phyloP scores from a whole-genome alignment of 2,113 vertebrate genomes.

The Lasiurus cinereus region DNA sequence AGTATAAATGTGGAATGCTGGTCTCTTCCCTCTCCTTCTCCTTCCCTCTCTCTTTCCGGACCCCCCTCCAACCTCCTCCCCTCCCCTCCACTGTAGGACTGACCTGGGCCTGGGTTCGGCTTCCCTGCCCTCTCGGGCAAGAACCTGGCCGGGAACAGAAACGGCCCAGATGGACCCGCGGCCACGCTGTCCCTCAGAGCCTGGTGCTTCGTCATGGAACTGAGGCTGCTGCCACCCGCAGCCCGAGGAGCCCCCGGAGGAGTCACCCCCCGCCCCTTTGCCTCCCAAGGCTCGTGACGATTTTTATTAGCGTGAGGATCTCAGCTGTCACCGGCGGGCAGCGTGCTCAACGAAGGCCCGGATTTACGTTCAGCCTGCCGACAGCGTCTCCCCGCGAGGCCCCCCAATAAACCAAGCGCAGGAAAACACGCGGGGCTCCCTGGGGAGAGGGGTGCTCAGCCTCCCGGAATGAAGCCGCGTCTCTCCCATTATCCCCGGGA shows the following conservation, averaged over 20 bases:
- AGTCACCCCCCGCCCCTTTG: background rate
- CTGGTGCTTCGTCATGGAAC: background rate
- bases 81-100: background rate
- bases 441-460: background rate
- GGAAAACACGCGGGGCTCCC: background rate
- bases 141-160: background rate
- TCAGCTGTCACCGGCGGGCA: background rate
- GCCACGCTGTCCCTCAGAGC: background rate
- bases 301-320: conserved; percentile 17
- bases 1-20: background rate
- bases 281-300: background rate
- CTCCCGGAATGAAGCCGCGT: conserved; percentile 50
- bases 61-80: accelerated
- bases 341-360: background rate
- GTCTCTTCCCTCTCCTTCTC: background rate
- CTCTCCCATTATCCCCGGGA: conserved; percentile 41
- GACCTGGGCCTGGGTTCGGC: background rate
- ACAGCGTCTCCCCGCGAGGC: background rate
- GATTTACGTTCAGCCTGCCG: background rate
- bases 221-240: background rate
- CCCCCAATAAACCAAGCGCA: conserved; percentile 33
- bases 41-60: background rate
- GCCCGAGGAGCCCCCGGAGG: background rate
- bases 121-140: background rate
- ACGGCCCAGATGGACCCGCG: background rate